A percentile compares a stretch with the other conserved stretches of the same genome.
These are phyloP conservation scores for Exocentrus adspersus DNA, from an alignment of 2,888 invertebrate genomes.

Conservation along the genomic window DNA sequence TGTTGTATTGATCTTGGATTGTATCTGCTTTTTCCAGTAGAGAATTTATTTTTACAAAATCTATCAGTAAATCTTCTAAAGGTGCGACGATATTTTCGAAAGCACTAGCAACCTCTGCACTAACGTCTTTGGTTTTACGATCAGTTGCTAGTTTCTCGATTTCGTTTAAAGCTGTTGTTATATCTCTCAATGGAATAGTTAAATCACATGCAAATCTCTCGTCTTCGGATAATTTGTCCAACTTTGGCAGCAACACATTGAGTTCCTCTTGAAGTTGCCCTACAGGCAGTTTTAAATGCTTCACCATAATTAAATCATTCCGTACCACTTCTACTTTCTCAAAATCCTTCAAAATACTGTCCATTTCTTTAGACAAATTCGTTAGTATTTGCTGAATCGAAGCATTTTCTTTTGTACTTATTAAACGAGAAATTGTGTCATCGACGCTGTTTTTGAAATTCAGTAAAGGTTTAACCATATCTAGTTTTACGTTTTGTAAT, in stretches of 20 bases:
- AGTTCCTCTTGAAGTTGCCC: slow-evolving; percentile 45
- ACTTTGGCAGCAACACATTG: slow-evolving; percentile 37
- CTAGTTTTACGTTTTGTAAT: slow-evolving; percentile 8
- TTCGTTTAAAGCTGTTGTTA: slow-evolving; percentile 56
- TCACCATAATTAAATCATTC: slow-evolving; percentile 29
- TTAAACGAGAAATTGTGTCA: not conserved
- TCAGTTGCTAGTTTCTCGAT: slow-evolving; percentile 53
- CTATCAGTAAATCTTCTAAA: slow-evolving; percentile 47
- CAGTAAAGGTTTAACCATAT: not conserved
- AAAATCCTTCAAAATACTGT: not conserved
- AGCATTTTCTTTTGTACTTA: slow-evolving; percentile 5
- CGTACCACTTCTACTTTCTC: slow-evolving; percentile 14
- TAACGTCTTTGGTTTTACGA: slow-evolving; percentile 39
- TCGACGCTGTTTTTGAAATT: slow-evolving; percentile 1
- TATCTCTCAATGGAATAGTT: slow-evolving; percentile 61
- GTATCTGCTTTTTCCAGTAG: slow-evolving; percentile 33
- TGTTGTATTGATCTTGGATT: slow-evolving; percentile 23
- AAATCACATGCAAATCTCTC: slow-evolving; percentile 50
- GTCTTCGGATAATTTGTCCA: slow-evolving; percentile 32
- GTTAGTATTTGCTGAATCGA: not conserved
- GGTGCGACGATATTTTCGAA: slow-evolving; percentile 41
- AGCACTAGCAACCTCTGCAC: slow-evolving; percentile 31
- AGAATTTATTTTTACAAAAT: slow-evolving; percentile 50
- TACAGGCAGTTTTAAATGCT: slow-evolving; percentile 39
- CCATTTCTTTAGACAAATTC: slow-evolving; percentile 7